A percentile compares a stretch with the other conserved stretches of the same genome.
Evolutionary conservation across 2,797 vertebrate genomes (phyloP).

Genomic region (Sebastes matsubarae): DNA sequence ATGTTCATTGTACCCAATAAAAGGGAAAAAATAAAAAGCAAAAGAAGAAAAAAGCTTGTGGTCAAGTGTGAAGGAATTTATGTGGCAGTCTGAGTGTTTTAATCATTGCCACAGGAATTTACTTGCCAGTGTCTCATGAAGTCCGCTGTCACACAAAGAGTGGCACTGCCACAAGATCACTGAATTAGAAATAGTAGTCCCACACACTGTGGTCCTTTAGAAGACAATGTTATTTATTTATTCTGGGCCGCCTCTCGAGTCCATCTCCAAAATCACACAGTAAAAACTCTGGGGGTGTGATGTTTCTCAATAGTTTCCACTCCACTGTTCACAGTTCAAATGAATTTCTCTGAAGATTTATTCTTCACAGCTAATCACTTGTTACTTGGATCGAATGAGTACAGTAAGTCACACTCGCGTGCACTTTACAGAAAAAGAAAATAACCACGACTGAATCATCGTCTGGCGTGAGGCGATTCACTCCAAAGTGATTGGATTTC

Average conservation of each 20-base stretch:
- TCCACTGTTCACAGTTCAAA: slow-evolving; percentile 74
- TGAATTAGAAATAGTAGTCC: slow-evolving; percentile 64
- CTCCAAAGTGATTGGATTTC: slow-evolving; percentile 73
- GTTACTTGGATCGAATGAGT: slow-evolving; percentile 74
- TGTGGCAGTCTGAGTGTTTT: slow-evolving; percentile 39
- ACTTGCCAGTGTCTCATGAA: slow-evolving; percentile 49
- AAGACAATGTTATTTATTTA: slow-evolving; percentile 75
- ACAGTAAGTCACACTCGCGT: slow-evolving; percentile 75
- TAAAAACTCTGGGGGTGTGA: slow-evolving; percentile 68
- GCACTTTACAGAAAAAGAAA: slow-evolving; percentile 72
- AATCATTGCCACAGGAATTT: slow-evolving; percentile 55
- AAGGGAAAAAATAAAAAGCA: not conserved
- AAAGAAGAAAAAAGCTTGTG: not conserved
- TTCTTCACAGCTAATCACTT: slow-evolving; percentile 83
- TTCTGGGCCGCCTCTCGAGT: slow-evolving; percentile 63
- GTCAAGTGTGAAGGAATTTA: slow-evolving; percentile 4
- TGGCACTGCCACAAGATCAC: slow-evolving; percentile 51
- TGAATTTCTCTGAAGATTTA: slow-evolving; percentile 76
- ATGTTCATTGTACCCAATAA: not conserved
- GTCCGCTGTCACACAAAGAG: slow-evolving; percentile 48
- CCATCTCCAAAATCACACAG: slow-evolving; percentile 68
- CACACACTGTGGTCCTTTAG: slow-evolving; percentile 46
- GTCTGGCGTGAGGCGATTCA: slow-evolving; percentile 69
- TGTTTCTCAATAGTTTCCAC: slow-evolving; percentile 77
- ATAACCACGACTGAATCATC: slow-evolving; percentile 69